Conservation (phyloP, 2,113 vertebrate species). For the Sterna hirundo region DNA sequence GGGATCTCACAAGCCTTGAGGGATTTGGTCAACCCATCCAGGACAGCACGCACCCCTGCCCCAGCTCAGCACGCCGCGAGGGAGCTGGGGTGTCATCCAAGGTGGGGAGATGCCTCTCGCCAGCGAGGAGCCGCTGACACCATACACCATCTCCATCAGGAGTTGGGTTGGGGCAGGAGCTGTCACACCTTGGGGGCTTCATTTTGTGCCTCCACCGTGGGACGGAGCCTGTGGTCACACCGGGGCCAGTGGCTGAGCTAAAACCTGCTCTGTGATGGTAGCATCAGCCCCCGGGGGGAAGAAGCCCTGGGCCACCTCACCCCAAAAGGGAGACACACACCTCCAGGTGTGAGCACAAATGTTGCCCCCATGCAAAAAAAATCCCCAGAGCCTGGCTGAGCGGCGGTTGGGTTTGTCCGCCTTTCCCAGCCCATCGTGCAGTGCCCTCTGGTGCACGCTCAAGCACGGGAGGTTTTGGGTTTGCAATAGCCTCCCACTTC, state of each 20-base stretch:
- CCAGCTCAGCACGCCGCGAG: accelerated
- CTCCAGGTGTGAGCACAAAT: accelerated
- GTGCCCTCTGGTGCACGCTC: background rate
- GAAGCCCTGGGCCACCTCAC: background rate
- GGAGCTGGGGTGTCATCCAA: background rate
- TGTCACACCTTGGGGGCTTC: accelerated
- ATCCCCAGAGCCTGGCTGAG: background rate
- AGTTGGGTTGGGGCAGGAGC: background rate
- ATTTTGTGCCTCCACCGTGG: accelerated
- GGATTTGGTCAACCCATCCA: no score
- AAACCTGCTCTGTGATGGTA: background rate
- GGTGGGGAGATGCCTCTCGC: background rate
- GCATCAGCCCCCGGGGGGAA: accelerated
- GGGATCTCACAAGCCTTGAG: accelerated
- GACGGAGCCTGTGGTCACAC: accelerated
- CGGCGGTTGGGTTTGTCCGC: accelerated
- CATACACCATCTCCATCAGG: accelerated
- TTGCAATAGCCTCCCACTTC: background rate
- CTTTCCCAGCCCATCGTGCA: accelerated
- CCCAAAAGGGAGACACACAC: background rate
- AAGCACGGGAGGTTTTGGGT: background rate
- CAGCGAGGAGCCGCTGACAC: accelerated
- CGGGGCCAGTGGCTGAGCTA: accelerated
- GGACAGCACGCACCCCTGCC: background rate
- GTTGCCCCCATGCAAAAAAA: background rate